Evolutionary conservation across 2,113 vertebrate genomes (phyloP), one percentile per base, ranked within the genome.

Genomic region (Axis porcinus): DNA sequence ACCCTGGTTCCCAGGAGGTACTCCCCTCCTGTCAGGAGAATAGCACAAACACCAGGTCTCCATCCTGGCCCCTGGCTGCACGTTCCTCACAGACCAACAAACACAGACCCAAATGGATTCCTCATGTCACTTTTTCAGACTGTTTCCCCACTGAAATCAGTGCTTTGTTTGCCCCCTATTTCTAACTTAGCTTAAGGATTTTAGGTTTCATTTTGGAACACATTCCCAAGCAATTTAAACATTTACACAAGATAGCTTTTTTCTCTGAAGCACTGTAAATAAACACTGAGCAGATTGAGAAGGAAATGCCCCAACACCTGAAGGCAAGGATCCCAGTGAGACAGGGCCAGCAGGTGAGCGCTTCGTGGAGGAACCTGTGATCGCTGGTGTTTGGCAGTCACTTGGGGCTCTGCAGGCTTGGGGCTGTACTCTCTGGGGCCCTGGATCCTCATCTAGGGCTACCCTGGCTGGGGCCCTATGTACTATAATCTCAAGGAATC

Each of bases 151-250:
- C n/a, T 76, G 40, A 74, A 89, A 76, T 28, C 2, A 0, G 12
- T 23, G 30, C 11, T 89, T 85, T 64, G 58, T 50, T 81, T 86
- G 21, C 19, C 54, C n/a, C 62, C 43, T 74, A 27, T 50, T 89
- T 86, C 60, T 82, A 94, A 76, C 14, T 76, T 83, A 85, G 9
- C 70, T 40, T 64, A 10, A 64, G 17, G 92, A 92, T 58, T 76
- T 89, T 86, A 92, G 55, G 40, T 89, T 92, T 92, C n/a, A 89
- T 95, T 92, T 96, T 57, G 89, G 57, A 87, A 83, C 40, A 86
- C 15, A 62, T 92, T 89, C 92, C 60, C 23, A 96, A 83, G 40
- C 54, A 96, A 62, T 62, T 30, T 70, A 86, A 92, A 85, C 50
- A 87, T 58, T 67, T 74, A 89, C 3, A 7, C 52, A 36, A 4